phyloP scores from a whole-genome alignment of 2,113 vertebrate genomes.

The Chloropsis cyanopogon region DNA sequence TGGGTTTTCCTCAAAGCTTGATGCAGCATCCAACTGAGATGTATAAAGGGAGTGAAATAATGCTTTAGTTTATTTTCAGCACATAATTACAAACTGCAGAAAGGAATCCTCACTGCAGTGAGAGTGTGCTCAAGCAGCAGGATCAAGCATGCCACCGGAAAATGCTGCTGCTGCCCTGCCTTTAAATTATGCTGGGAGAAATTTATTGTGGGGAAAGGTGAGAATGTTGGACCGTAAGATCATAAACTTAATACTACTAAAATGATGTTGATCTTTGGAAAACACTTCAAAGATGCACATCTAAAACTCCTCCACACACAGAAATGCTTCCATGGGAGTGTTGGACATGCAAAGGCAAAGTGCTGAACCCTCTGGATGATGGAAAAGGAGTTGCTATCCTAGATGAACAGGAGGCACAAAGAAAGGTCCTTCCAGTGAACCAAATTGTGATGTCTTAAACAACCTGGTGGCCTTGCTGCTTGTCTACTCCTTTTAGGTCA shows the following conservation, averaged over 20 bases:
- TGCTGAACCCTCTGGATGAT: background rate
- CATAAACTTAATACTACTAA: background rate
- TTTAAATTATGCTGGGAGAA: background rate
- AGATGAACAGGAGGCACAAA: background rate
- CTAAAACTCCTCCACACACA: background rate
- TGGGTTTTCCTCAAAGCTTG: conserved; percentile 30
- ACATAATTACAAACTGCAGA: conserved; percentile 33
- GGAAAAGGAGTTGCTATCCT: background rate
- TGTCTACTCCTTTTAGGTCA: background rate
- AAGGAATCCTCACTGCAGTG: background rate
- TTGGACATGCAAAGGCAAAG: background rate
- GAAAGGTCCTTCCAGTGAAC: background rate
- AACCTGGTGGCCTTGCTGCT: background rate
- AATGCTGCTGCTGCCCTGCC: background rate
- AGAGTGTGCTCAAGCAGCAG: background rate
- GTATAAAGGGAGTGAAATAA: conserved; percentile 24
- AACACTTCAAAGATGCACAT: conserved; percentile 14
- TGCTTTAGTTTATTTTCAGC: conserved; percentile 39
- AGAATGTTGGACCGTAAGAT: background rate
- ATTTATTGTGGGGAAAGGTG: background rate
- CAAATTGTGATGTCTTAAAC: background rate
- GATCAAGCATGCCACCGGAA: conserved; percentile 43
- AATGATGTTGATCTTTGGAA: conserved; percentile 22
- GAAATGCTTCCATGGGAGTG: background rate
- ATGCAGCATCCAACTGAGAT: conserved; percentile 3